Base-by-base conservation (phyloP, 2,113 vertebrate species). In the Ursus arctos region DNA sequence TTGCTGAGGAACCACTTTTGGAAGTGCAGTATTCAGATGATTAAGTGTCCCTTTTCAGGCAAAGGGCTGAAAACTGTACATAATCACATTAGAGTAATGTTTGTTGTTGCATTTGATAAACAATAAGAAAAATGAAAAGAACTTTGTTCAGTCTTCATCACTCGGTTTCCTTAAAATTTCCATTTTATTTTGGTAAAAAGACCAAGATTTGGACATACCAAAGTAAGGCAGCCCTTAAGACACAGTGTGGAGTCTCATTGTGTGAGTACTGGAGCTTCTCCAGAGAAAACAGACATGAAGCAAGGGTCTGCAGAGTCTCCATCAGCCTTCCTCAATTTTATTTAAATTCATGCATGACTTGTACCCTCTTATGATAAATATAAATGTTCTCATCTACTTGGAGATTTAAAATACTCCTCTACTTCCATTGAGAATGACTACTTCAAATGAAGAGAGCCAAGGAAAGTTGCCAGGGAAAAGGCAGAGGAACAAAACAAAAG, bases 231-330 rank as follows among this genome's bases (percentile, higher is more conserved):
- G 49, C 31, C 0, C 40, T 88, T 61, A 71, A 33, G 59, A 80
- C 26, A 24, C 16, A 21, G 2, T 10, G 31, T 7, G 51, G 65
- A 55, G 33, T 57, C 12, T 14, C 6, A 7, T 4, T 14, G 31
- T 31, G 2, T 31, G 31, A 22, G 51, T 79, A 22, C 53, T 28
- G n/a, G 9, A 40, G 51, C 1, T 49, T 18, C 28, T 61, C 7
- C 47, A 40, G 24, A 47, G 31, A 36, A 81, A 69, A 61, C 40
- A 40, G 14, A 81, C n/a, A 49, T 24, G 9, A 19, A 77, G 4
- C 7, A 47, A 43, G 10, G 31, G 7, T 8, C 28, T 0, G 1
- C n/a, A 43, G 6, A 8, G 28, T 1, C 13, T 55, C 28, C 24
- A 11, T 15, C 31, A 7, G 22, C 1, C 51, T n/a, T 51, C 53